Base-by-base conservation (phyloP, 2,113 vertebrate species). In the Balaeniceps rex region DNA sequence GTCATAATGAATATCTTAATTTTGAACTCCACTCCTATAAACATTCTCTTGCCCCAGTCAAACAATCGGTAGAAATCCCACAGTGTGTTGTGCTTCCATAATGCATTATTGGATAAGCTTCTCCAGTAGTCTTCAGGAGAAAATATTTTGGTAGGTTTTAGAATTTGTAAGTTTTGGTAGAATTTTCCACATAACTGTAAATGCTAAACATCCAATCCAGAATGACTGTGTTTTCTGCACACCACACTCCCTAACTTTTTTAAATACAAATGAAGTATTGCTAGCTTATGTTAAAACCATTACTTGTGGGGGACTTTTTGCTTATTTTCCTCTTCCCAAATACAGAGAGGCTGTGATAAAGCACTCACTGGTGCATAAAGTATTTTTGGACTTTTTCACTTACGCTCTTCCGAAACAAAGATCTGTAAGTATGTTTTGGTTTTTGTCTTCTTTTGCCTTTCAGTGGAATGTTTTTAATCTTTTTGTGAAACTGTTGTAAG, bases 341-440 rank as follows among this genome's bases (percentile, higher is more conserved):
- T 95, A 78, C 97, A 99, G 99, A 92, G 99, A 99, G 84, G 98
- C 99, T n/a, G 99, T 99, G 68, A 98, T 99, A 98, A 99, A 99
- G 90, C 99, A 99, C 89, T 99, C 99, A 28, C 83, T 99, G 96
- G 99, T 99, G 28, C 99, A 99, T 98, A 99, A 99, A 98, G 99
- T 99, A 14, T 99, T 99, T 97, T 97, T 99, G 98, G 99, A 99
- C 90, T 99, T 99, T 83, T 99, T 99, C 96, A 98, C 97, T 38
- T 83, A 98, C 0, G 98, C 99, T 22, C 96, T 98, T 24, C 98
- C 98, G 0, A 99, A 99, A 92, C 98, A 97, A 92, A 98, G 98
- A 99, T 98, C 98, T 14, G 99, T 99, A 98, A 99, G 99, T 97
- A 93, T 74, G 12, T 31, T 79, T 75, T 68, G 9, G 0, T 31